Evolutionary conservation across 2,113 vertebrate species (phyloP), one percentile per base, ranked within the genome.

Genomic region (Sorex araneus): DNA sequence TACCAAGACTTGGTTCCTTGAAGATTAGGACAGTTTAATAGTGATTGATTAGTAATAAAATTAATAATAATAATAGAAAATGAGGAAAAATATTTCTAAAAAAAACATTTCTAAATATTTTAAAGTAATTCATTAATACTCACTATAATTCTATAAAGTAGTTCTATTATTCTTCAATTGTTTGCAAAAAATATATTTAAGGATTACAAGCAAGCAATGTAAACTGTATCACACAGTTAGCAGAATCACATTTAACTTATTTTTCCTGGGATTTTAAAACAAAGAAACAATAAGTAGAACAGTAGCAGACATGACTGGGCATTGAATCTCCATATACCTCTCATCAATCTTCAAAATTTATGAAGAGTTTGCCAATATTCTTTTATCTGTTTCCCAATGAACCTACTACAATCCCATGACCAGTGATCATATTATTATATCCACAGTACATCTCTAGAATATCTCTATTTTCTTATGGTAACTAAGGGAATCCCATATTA

Each of bases 31-130:
- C 9, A 40, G 0, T 30, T 79, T 60, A 32, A 36, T 15, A 71
- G 28, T 8, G 69, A 34, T 21, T 66, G 75, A 54, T 40, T 40
- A 40, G 40, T 4, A 40, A 34, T 18, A 36, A 78, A 40, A 34
- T 18, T 36, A 78, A 64, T n/a, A 43, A 73, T 2, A 30, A 12
- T 36, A 71, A 78, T 3, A 84, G 23, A 69, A 32, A 34, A 66
- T 36, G 69, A 69, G n/a, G 8, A 75, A 54, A 50, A 50, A 54
- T 54, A 54, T 54, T 54, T 50, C 75, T n/a, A n/a, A n/a, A n/a
- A n/a, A n/a, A n/a, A n/a, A n/a, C n/a, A n/a, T n/a, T n/a, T 69
- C 30, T 64, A 84, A 60, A 16, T 54, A 73, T 87, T 87, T 74
- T 69, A 78, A 32, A 43, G 54, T 7, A 10, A 63, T 34, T 84